phyloP scores from a whole-genome alignment of 2,888 invertebrate genomes.

The Temnothorax unifasciatus region DNA sequence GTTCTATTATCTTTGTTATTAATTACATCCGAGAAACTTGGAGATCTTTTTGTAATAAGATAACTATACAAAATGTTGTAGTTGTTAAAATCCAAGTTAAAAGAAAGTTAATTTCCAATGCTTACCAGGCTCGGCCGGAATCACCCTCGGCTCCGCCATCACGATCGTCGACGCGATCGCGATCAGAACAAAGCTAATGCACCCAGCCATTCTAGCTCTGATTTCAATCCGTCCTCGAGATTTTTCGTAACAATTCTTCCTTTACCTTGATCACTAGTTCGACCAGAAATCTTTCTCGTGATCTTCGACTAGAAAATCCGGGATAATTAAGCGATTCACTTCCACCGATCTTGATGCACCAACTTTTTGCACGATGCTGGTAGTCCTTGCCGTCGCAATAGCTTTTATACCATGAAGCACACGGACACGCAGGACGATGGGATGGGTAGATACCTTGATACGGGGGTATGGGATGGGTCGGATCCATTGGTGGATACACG shows the following conservation, averaged over 20 bases:
- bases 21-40: not conserved
- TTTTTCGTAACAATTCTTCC: not conserved
- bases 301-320: not conserved
- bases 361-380: slow-evolving; percentile 75
- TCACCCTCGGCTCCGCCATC: slow-evolving; percentile 80
- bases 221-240: not conserved
- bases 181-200: slow-evolving; percentile 79
- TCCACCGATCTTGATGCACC: slow-evolving; percentile 57
- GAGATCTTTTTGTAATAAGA: not conserved
- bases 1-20: not conserved
- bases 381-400: slow-evolving; percentile 75
- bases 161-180: slow-evolving; percentile 87
- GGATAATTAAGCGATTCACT: slow-evolving; percentile 61
- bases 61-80: not conserved
- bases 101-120: slow-evolving; percentile 1
- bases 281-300: not conserved
- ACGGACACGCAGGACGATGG: slow-evolving; percentile 63
- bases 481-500: slow-evolving; percentile 59
- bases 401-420: slow-evolving; percentile 81
- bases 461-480: slow-evolving; percentile 64
- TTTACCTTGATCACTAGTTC: not conserved
- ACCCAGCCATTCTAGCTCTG: slow-evolving; percentile 68
- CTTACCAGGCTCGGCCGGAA: slow-evolving; percentile 77
- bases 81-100: not conserved
- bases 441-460: slow-evolving; percentile 60